Evolutionary conservation across 2,888 invertebrate genomes (phyloP).

Genomic region (Corbicula japonica): DNA sequence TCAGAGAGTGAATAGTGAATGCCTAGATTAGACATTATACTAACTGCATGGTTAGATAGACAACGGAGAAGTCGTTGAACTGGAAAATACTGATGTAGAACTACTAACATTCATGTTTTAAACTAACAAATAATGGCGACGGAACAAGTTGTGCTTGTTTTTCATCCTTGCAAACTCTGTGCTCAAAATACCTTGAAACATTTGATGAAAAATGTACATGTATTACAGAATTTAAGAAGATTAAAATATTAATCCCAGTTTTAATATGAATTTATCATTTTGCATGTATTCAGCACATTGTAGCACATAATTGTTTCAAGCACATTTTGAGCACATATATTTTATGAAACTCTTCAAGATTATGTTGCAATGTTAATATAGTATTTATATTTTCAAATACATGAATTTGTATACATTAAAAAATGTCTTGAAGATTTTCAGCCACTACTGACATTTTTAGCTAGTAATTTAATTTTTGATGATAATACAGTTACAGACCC

Average conservation of each 20-base stretch:
- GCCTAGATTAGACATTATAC: constrained; percentile 34
- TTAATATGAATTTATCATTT: too few species aligned
- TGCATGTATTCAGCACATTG: constrained; percentile 23
- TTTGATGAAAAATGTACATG: constrained; percentile 23
- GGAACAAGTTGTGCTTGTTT: neutral
- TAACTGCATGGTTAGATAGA: constrained; percentile 26
- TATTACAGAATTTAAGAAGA: constrained; percentile 7
- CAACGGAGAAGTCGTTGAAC: too few species aligned
- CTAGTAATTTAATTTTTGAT: constrained; percentile 16
- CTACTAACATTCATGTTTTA: too few species aligned
- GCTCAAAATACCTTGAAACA: constrained; percentile 32
- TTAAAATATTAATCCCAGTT: too few species aligned
- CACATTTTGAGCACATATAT: constrained; percentile 46
- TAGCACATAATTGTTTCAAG: constrained; percentile 27
- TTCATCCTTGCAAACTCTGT: neutral
- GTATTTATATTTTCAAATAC: too few species aligned
- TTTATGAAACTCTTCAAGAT: too few species aligned
- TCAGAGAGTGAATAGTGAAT: constrained; percentile 5
- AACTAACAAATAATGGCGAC: too few species aligned
- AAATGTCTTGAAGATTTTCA: neutral
- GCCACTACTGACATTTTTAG: constrained; percentile 4
- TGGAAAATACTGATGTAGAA: too few species aligned
- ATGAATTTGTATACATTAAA: constrained; percentile 5
- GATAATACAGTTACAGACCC: constrained; percentile 21
- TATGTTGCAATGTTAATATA: too few species aligned